These are phyloP conservation scores for Drosophila yakuba DNA, from an alignment of 1,140 invertebrate genomes.

Conservation along the genomic window DNA sequence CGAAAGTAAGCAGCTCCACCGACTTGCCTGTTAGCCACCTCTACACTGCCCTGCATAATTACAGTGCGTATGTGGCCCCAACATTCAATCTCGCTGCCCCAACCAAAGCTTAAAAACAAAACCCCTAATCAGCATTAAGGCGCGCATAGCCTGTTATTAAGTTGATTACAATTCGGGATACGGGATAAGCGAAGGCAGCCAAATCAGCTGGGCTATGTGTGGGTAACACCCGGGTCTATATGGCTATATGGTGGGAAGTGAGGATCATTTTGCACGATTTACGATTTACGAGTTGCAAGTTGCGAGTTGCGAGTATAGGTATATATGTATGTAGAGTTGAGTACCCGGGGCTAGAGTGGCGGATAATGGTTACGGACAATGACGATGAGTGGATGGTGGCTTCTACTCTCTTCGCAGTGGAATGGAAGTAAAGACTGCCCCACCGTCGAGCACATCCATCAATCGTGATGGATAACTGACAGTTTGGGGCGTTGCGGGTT, in stretches of 20 bases:
- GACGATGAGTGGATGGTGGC: constrained; percentile 71
- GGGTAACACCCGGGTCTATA: constrained; percentile 53
- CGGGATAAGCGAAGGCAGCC: constrained; percentile 60
- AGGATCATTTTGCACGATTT: constrained; percentile 59
- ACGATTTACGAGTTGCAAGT: constrained; percentile 49
- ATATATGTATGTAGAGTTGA: neutral
- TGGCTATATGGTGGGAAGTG: constrained; percentile 13
- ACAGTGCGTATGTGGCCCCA: constrained; percentile 55
- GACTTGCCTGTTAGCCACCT: constrained; percentile 45
- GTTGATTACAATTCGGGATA: constrained; percentile 75
- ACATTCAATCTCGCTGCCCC: constrained; percentile 34
- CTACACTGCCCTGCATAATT: constrained; percentile 45
- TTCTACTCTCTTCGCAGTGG: constrained; percentile 23
- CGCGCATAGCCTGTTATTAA: constrained; percentile 65
- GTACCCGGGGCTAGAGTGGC: constrained; percentile 36
- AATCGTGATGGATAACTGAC: constrained; percentile 75
- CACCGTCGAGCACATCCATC: constrained; percentile 32
- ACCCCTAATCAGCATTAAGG: constrained; percentile 71
- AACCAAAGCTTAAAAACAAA: constrained; percentile 26
- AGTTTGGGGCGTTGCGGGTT: constrained; percentile 63
- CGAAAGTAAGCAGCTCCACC: constrained; percentile 32
- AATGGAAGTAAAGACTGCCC: neutral
- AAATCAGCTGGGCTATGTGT: constrained; percentile 43
- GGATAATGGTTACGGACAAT: constrained; percentile 42
- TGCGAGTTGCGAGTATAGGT: constrained; percentile 41